These are phyloP conservation scores for Thalassoma bifasciatum DNA, from an alignment of 2,113 vertebrate genomes.

Conservation along the genomic window DNA sequence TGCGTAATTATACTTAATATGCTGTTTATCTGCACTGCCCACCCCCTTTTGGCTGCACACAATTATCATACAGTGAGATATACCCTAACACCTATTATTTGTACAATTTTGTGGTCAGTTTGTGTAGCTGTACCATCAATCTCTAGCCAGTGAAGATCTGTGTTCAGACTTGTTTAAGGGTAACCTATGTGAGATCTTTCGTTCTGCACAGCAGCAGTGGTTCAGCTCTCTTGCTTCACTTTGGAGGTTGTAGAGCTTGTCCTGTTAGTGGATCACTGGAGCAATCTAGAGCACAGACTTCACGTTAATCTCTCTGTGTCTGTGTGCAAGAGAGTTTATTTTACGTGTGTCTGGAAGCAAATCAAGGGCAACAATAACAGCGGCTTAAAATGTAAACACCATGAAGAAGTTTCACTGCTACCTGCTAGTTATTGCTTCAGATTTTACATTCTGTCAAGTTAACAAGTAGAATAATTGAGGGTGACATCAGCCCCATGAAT, in stretches of 20 bases:
- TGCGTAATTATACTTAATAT: conserved; percentile 1
- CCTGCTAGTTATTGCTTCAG: too few species aligned
- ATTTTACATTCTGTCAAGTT: too few species aligned
- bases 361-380: conserved; percentile 21
- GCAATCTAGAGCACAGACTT: conserved; percentile 60
- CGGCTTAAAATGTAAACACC: conserved; percentile 46
- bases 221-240: conserved; percentile 52
- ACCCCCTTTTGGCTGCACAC: neutral
- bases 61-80: neutral
- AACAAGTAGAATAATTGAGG: too few species aligned
- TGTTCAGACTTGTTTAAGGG: conserved; percentile 34
- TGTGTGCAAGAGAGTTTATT: neutral
- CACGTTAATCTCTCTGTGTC: conserved; percentile 60
- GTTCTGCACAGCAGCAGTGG: conserved; percentile 39
- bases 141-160: conserved; percentile 1
- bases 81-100: conserved; percentile 6
- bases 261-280: conserved; percentile 52
- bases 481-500: too few species aligned
- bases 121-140: conserved; percentile 7
- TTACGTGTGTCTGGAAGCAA: conserved; percentile 20
- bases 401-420: conserved; percentile 31
- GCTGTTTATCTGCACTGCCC: neutral
- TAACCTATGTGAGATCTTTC: conserved; percentile 32
- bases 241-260: conserved; percentile 49
- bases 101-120: conserved; percentile 14